Base-by-base conservation (phyloP, 2,888 invertebrate species). In the Sussaba pulchella region DNA sequence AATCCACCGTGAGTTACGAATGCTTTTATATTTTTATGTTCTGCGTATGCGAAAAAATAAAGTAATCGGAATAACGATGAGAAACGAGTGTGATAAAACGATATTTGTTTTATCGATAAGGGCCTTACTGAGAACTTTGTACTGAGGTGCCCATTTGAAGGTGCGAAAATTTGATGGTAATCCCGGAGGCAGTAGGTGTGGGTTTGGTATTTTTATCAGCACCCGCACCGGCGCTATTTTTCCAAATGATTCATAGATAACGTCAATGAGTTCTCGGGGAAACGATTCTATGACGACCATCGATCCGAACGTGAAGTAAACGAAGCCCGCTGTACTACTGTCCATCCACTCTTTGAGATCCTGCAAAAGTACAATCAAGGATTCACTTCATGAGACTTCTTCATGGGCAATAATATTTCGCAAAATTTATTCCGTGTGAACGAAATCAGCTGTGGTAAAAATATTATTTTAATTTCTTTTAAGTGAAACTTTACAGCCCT, bases 1-100 rank as follows among this genome's bases (percentile, higher is more conserved):
- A 91, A 82, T 2, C 92, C 92, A 1, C 92, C 90, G 12, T 92
- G 92, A 5, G 91, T 91, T 47, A 92, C 86, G 63, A 92, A 92
- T 4, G 86, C 88, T 76, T 79, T 88, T 17, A 90, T 64, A 39
- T 91, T 91, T 26, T 82, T 87, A 70, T 92, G 91, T 2, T 89
- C 92, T 92, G 76, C 0, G 54, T 9, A 73, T 61, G 12, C 0
- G 21, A n/a, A 21, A 39, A 52, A 61, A 39, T 24, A 8, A 19
- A 59, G 36, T n/a, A 39, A 45, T 2, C 21, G 21, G 61, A 47
- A 31, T 4, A 54, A 63, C 0, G n/a, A 57, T 39, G 39, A 67
- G 57, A 52, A 21, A 52, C 14, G 24, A 39, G 14, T 14, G 2
- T 21, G 14, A 63, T 0, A 21, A 14, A 39, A 5, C 1, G 9